Base-by-base conservation (phyloP, 2,797 vertebrate species). In the Poecilia gillii region DNA sequence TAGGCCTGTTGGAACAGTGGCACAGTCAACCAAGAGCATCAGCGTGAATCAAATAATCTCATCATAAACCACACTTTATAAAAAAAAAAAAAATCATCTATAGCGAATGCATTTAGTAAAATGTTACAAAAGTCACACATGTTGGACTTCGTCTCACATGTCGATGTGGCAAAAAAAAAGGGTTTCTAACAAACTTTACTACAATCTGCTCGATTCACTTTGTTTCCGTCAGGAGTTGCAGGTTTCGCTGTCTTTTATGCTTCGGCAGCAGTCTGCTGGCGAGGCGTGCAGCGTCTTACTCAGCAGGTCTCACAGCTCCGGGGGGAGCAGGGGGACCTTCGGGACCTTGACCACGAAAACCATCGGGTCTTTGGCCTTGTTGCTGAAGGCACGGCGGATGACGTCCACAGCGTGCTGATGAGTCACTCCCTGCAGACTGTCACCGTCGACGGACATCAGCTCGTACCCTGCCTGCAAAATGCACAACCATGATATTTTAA, bases 291-390 rank as follows among this genome's bases (percentile, higher is more conserved):
- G 72, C 74, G 80, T 84, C 89, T 82, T 82, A 93, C 89, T 93
- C 90, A 76, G 87, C 87, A 51, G 91, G 80, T 79, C 81, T 82
- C 80, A 80, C 72, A 79, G 85, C 85, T 79, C 78, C 76, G 20
- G 28, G n/a, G 80, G 68, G 72, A 39, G 49, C n/a, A 59, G 41
- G 6, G 74, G 64, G 74, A 81, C 85, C 85, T 93, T 95, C 0
- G 96, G 95, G 86, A 96, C 95, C 93, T 97, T 98, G 91, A 99
- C 96, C 90, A 99, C 96, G 62, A 99, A 95, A 90, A 98, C 95
- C 98, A 99, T 99, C 20, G 97, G 96, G 83, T 99, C 97, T 94
- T 95, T 97, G 90, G 96, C 96, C 93, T 98, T 99, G 95, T 99
- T 98, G 85, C 97, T 96, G 91, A 99, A 99, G 6, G 97, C 95